These are phyloP conservation scores for Archips crataeganus DNA, from an alignment of 2,888 invertebrate genomes.

Conservation along the genomic window DNA sequence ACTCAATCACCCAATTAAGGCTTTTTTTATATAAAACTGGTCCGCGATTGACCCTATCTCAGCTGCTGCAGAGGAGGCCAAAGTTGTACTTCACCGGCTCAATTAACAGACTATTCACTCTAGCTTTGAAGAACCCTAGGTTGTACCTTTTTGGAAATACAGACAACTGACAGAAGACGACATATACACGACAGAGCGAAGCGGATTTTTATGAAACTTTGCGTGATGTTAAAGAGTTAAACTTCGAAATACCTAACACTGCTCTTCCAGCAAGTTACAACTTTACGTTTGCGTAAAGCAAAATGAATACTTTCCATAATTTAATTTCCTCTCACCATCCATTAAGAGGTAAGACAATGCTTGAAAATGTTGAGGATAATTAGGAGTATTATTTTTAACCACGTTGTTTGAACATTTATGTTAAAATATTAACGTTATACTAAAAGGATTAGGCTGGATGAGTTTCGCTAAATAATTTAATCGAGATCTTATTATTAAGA, in stretches of 20 bases:
- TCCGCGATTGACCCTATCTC: too few species aligned
- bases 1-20: too few species aligned
- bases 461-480: too few species aligned
- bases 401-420: slow-evolving; percentile 16
- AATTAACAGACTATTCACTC: too few species aligned
- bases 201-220: neutral
- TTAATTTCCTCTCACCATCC: slow-evolving; percentile 17
- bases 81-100: too few species aligned
- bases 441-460: neutral
- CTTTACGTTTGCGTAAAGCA: neutral
- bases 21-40: too few species aligned
- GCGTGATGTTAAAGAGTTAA: neutral
- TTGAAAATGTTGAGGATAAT: slow-evolving; percentile 23
- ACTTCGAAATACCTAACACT: neutral
- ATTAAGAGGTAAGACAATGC: slow-evolving; percentile 32
- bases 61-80: too few species aligned
- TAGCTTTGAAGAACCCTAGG: too few species aligned
- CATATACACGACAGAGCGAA: too few species aligned
- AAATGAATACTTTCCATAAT: slow-evolving; percentile 21
- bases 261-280: neutral
- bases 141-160: too few species aligned
- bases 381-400: slow-evolving; percentile 22
- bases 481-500: too few species aligned
- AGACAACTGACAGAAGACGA: too few species aligned
- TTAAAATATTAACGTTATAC: slow-evolving; percentile 7